Conservation (phyloP, 2,888 invertebrate species). For the Sphaerophoria taeniata region DNA sequence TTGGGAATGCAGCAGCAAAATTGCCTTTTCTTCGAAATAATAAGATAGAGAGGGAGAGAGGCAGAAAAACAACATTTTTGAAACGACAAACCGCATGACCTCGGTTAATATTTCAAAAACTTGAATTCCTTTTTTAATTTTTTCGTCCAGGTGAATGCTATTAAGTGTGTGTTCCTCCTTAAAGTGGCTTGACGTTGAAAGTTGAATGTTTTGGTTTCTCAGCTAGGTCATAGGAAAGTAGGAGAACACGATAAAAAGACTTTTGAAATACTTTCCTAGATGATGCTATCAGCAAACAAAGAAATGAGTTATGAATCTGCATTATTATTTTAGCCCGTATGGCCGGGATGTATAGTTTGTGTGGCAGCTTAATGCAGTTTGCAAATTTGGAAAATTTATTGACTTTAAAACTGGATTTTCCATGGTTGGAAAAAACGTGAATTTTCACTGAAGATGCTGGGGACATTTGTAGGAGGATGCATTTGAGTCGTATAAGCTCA, state of each 20-base stretch:
- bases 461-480: neutral
- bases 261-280: constrained; percentile 41
- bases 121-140: constrained; percentile 18
- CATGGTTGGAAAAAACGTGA: neutral
- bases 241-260: constrained; percentile 1
- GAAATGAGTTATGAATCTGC: constrained; percentile 73
- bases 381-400: constrained; percentile 52
- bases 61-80: constrained; percentile 36
- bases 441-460: neutral
- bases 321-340: constrained; percentile 35
- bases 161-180: constrained; percentile 28
- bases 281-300: constrained; percentile 70
- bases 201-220: neutral
- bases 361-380: constrained; percentile 33
- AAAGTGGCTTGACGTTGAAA: neutral
- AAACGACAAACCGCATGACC: constrained; percentile 60
- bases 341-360: constrained; percentile 20
- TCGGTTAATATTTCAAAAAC: constrained; percentile 61
- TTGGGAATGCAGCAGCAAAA: constrained; percentile 16
- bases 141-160: constrained; percentile 60
- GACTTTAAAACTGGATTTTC: constrained; percentile 25
- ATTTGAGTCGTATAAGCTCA: neutral
- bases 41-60: neutral
- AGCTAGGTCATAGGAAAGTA: neutral
- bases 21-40: neutral